phyloP scores from a whole-genome alignment of 2,113 vertebrate genomes.

The Vulpes vulpes region DNA sequence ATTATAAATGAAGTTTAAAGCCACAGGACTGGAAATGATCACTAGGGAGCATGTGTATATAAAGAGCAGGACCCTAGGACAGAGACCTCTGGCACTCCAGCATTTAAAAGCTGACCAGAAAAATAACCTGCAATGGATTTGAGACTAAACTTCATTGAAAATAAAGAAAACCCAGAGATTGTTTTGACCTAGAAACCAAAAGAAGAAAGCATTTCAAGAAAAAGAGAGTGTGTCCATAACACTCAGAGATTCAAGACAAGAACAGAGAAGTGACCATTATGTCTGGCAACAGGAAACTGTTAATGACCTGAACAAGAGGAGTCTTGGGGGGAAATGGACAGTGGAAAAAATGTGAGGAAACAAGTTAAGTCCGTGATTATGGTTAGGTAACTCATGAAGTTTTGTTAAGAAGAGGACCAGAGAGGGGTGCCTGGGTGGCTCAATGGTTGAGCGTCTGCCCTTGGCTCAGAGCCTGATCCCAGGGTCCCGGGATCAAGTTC shows the following conservation, averaged over 20 bases:
- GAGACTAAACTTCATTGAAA: background rate
- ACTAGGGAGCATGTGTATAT: background rate
- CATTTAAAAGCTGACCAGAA: background rate
- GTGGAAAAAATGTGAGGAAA: background rate
- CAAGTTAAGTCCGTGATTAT: background rate
- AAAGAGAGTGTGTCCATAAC: background rate
- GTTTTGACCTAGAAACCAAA: background rate
- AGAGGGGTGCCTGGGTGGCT: background rate
- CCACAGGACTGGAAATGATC: no score
- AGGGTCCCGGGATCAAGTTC: no score
- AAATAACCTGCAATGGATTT: background rate
- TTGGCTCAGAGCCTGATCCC: no score
- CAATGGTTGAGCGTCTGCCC: no score
- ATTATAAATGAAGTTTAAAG: background rate
- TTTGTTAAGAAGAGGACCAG: background rate
- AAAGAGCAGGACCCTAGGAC: background rate
- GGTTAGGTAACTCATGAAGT: background rate
- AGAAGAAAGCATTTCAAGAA: slow-evolving; percentile 18
- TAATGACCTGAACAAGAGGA: background rate
- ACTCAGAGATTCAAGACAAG: background rate
- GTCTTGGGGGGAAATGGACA: background rate
- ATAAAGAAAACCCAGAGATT: background rate
- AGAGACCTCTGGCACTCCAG: background rate
- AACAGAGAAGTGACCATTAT: background rate
- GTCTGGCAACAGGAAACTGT: background rate